phyloP scores from a whole-genome alignment of 1,140 invertebrate species.

The Mylabris phalerata region DNA sequence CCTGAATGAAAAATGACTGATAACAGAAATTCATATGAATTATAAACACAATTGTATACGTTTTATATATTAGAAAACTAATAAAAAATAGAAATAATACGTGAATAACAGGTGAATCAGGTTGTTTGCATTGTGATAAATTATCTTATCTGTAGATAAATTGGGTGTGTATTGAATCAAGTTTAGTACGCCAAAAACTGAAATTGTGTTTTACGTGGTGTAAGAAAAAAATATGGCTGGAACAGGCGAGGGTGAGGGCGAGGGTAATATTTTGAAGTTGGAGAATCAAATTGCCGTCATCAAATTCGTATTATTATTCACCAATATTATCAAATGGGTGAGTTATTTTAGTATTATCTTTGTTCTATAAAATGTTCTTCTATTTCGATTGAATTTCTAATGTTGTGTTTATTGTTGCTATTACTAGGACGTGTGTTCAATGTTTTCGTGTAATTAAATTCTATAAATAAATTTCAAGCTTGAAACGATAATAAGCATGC shows the following conservation, averaged over 20 bases:
- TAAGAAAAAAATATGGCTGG: conserved; percentile 31
- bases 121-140: conserved; percentile 20
- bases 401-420: no score
- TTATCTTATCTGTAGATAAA: conserved; percentile 22
- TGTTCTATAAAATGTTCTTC: no score
- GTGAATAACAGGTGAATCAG: conserved; percentile 17
- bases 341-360: conserved; percentile 17
- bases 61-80: background rate
- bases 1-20: background rate
- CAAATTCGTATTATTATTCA: conserved; percentile 38
- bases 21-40: background rate
- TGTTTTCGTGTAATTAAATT: conserved; percentile 28
- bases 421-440: background rate
- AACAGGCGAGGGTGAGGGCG: conserved; percentile 35
- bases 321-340: conserved; percentile 37
- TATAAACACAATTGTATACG: background rate
- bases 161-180: conserved; percentile 1
- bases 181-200: background rate
- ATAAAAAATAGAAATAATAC: background rate
- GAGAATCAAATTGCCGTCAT: conserved; percentile 37
- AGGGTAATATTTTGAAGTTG: conserved; percentile 31
- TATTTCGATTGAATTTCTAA: no score
- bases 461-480: conserved; percentile 31
- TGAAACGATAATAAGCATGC: conserved; percentile 31
- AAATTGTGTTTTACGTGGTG: background rate